Evolutionary conservation across 2,113 vertebrate genomes (phyloP).

Genomic region (Mustelus asterias): DNA sequence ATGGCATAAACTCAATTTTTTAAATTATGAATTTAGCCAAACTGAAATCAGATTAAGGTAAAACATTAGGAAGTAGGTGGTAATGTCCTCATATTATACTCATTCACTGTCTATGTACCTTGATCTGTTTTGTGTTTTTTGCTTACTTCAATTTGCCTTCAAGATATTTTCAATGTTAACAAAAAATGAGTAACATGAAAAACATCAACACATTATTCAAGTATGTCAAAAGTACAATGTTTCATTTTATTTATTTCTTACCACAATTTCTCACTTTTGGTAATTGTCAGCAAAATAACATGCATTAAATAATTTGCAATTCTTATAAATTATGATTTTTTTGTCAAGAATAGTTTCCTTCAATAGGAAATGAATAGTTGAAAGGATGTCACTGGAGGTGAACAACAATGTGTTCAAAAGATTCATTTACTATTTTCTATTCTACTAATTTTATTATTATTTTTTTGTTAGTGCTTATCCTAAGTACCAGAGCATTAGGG

Average conservation of each 20-base stretch:
- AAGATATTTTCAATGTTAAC: not conserved
- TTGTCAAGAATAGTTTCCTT: not conserved
- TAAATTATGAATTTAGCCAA: not conserved
- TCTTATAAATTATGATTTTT: not conserved
- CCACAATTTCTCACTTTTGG: not conserved
- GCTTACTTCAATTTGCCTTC: not conserved
- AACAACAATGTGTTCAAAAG: not conserved
- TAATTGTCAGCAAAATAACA: not conserved
- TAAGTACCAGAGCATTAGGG: not conserved
- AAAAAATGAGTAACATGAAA: not conserved
- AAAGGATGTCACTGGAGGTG: not conserved
- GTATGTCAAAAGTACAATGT: not conserved
- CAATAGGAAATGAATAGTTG: not conserved
- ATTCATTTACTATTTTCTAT: not conserved
- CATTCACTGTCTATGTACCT: not conserved
- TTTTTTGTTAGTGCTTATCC: not conserved
- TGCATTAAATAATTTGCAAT: not conserved
- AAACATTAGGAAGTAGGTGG: not conserved
- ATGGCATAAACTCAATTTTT: not conserved
- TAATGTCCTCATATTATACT: not conserved
- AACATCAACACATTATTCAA: not conserved
- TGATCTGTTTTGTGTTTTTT: not conserved
- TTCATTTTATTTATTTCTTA: not conserved
- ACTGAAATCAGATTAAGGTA: no score
- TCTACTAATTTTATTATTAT: no score